These are phyloP conservation scores for Drosophila picticornis DNA, from an alignment of 2,888 invertebrate species.

Conservation along the genomic window DNA sequence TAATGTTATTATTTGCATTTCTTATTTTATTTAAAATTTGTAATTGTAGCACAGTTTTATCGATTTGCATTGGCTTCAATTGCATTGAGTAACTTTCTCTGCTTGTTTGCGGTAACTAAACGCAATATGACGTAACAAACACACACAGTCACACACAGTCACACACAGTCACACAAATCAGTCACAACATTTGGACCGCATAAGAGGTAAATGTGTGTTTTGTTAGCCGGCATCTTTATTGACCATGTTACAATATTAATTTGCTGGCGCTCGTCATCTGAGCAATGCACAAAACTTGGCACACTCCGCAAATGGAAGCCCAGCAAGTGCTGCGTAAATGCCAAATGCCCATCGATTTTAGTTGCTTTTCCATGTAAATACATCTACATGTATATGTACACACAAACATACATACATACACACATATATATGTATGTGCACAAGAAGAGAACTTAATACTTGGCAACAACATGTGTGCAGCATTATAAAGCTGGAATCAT, in stretches of 20 bases:
- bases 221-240: constrained; percentile 50
- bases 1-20: too few relatives aligned
- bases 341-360: constrained; percentile 78
- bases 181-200: constrained; percentile 50
- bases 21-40: background rate
- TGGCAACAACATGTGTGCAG: constrained; percentile 1
- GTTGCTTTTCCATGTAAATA: constrained; percentile 13
- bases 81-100: constrained; percentile 75
- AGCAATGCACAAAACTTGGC: constrained; percentile 59
- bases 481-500: constrained; percentile 18
- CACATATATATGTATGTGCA: background rate
- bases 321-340: constrained; percentile 62
- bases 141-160: constrained; percentile 7
- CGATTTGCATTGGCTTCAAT: constrained; percentile 68
- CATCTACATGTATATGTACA: background rate
- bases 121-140: constrained; percentile 43
- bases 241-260: constrained; percentile 66
- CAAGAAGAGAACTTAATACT: constrained; percentile 12
- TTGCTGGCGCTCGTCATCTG: constrained; percentile 57
- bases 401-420: background rate
- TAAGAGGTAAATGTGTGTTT: constrained; percentile 13
- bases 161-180: constrained; percentile 14
- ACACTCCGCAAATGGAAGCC: constrained; percentile 72
- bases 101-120: constrained; percentile 34
- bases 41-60: constrained; percentile 56